phyloP scores from a whole-genome alignment of 64 coral and sea anemone genomes.

The Porites australiensis region DNA sequence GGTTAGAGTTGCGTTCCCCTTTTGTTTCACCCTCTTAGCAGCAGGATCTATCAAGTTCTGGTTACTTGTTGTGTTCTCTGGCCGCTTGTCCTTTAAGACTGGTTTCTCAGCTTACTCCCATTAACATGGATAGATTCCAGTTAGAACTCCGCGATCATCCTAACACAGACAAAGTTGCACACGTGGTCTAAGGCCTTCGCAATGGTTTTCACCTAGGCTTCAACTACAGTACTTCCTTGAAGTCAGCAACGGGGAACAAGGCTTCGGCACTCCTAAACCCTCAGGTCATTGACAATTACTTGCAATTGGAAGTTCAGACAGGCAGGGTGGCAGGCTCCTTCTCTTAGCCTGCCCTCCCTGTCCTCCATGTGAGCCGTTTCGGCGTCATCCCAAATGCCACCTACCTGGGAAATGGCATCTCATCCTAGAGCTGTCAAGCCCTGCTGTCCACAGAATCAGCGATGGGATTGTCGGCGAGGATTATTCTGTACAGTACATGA shows the following conservation, averaged over 20 bases:
- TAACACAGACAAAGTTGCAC: not conserved
- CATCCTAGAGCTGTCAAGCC: constrained; percentile 46
- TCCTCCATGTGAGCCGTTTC: constrained; percentile 48
- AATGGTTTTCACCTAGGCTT: not conserved
- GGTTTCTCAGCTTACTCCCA: not conserved
- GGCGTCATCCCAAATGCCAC: constrained; percentile 19
- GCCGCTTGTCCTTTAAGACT: not conserved
- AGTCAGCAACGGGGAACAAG: constrained; percentile 19
- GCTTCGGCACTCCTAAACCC: constrained; percentile 17
- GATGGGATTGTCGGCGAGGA: constrained; percentile 29
- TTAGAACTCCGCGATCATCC: not conserved
- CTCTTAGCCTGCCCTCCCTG: no score
- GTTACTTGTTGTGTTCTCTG: no score
- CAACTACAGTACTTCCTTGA: not conserved
- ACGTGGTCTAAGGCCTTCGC: not conserved
- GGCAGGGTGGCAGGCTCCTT: constrained; percentile 49
- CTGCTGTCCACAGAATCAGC: constrained; percentile 53
- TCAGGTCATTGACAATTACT: constrained; percentile 49
- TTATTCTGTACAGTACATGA: constrained; percentile 26
- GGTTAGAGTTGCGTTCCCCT: not conserved
- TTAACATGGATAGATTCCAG: not conserved
- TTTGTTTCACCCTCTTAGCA: not conserved
- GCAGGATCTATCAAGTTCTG: not conserved
- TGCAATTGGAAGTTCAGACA: not conserved
- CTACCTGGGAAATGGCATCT: constrained; percentile 62